These are phyloP conservation scores for Phasianus colchicus DNA, from an alignment of 2,113 vertebrate species.

Conservation along the genomic window DNA sequence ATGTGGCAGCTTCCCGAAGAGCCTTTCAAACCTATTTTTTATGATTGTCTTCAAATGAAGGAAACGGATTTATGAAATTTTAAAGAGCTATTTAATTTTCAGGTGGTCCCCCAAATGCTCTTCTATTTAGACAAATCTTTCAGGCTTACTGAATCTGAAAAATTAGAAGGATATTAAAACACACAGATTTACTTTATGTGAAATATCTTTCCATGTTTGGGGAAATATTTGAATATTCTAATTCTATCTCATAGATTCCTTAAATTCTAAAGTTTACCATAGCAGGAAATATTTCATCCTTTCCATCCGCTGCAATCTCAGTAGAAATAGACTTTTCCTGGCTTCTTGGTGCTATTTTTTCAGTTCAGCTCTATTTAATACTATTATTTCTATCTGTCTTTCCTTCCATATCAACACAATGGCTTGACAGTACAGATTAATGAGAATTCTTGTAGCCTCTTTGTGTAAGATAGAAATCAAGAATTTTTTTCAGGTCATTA, in stretches of 20 bases:
- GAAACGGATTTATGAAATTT: not conserved
- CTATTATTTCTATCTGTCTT: not conserved
- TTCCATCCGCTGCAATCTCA: not conserved
- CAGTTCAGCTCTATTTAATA: not conserved
- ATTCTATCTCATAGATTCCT: not conserved
- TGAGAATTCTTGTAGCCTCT: not conserved
- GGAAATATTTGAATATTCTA: not conserved
- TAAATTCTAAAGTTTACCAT: not conserved
- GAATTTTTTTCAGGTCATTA: not conserved
- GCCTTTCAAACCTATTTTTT: not conserved
- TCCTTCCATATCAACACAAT: not conserved
- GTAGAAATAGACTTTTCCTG: not conserved
- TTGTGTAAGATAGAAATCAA: not conserved
- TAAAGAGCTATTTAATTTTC: not conserved
- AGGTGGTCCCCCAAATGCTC: not conserved
- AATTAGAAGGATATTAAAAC: not conserved
- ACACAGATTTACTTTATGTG: not conserved
- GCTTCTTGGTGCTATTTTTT: not conserved
- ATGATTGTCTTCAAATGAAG: not conserved
- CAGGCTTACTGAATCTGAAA: not conserved
- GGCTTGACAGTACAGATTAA: not conserved
- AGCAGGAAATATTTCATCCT: not conserved
- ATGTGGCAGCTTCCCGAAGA: not conserved
- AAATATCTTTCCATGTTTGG: not conserved
- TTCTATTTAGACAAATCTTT: not conserved